Evolutionary conservation across 2,888 invertebrate genomes (phyloP).

Genomic region (Nipponacmea schrenckii): DNA sequence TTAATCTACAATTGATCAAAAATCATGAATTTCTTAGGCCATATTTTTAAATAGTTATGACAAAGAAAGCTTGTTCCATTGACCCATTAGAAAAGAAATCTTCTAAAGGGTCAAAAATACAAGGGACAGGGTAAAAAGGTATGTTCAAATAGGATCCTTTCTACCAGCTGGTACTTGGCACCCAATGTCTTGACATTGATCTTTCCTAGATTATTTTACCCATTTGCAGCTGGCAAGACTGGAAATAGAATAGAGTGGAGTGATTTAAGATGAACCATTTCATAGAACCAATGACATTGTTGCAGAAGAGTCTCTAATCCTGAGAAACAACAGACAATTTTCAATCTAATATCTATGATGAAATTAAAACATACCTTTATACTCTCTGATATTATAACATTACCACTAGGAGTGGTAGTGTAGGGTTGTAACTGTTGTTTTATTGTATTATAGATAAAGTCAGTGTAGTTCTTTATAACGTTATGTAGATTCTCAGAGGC

Average conservation of each 20-base stretch:
- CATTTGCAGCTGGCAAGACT: no score
- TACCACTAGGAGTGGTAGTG: constrained; percentile 70
- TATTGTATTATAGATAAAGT: constrained; percentile 84
- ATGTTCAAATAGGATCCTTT: no score
- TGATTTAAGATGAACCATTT: no score
- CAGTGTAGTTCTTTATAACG: constrained; percentile 78
- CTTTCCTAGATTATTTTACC: no score
- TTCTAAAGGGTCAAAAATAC: neutral
- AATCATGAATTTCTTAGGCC: neutral
- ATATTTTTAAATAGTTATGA: neutral
- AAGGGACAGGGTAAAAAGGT: no score
- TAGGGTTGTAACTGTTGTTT: constrained; percentile 80
- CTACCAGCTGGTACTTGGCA: no score
- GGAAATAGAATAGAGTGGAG: no score
- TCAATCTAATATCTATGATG: no score
- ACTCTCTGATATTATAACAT: constrained; percentile 77
- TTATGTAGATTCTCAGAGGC: constrained; percentile 66
- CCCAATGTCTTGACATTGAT: no score
- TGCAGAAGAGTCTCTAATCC: no score
- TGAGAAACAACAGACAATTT: no score
- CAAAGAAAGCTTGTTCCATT: neutral
- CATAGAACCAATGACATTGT: no score
- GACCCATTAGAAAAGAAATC: neutral
- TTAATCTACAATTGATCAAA: constrained; percentile 73
- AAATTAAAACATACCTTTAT: constrained; percentile 54